phyloP scores from a whole-genome alignment of 2,113 vertebrate species.

The Ceyx margarethae region DNA sequence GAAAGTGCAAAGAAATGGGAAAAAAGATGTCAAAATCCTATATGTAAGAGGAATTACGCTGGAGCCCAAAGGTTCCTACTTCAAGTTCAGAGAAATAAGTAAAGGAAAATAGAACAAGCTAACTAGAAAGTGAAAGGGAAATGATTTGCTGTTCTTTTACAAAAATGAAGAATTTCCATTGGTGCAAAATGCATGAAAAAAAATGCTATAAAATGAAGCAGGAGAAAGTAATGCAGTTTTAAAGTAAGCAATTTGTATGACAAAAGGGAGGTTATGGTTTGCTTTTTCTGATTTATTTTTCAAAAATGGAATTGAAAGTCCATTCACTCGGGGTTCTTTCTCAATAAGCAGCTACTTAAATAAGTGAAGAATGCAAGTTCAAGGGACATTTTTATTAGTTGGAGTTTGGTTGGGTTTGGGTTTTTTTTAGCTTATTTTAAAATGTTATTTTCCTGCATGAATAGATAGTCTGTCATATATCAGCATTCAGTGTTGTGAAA shows the following conservation, averaged over 20 bases:
- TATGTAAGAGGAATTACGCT: background rate
- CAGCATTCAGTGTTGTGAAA: background rate
- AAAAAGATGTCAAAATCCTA: background rate
- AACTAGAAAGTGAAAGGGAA: background rate
- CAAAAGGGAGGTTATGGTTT: background rate
- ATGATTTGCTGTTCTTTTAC: background rate
- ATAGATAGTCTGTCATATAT: background rate
- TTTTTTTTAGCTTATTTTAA: background rate
- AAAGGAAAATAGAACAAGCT: background rate
- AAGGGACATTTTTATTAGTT: background rate
- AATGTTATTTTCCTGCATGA: background rate
- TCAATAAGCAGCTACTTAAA: background rate
- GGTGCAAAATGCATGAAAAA: background rate
- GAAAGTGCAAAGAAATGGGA: background rate
- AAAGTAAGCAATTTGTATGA: conserved; percentile 22
- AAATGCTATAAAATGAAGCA: background rate
- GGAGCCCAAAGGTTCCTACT: background rate
- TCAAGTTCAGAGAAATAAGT: background rate
- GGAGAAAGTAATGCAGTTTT: background rate
- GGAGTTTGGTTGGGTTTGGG: too few relatives aligned
- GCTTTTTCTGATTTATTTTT: conserved; percentile 9
- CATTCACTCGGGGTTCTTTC: background rate
- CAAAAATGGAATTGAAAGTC: background rate
- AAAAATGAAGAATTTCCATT: background rate
- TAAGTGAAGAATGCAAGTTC: background rate